Conservation (phyloP, 2,797 vertebrate genomes). For the Selene dorsalis region DNA sequence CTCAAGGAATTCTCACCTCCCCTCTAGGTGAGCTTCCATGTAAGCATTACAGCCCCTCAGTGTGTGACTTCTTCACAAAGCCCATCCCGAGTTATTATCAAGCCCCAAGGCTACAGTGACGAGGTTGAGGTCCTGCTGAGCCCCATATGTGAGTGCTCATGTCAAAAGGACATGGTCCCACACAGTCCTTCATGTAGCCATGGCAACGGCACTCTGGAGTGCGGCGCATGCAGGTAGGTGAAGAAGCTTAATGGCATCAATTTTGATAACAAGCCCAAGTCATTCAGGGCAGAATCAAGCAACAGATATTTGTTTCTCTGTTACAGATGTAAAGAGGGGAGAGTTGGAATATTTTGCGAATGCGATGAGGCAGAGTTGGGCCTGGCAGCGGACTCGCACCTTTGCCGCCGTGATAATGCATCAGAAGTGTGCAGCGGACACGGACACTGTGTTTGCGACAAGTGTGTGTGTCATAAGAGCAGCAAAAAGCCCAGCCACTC, state of each 20-base stretch:
- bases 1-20: conserved; percentile 39
- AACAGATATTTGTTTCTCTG: conserved; percentile 8
- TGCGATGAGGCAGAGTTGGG: conserved; percentile 12
- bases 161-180: conserved; percentile 59
- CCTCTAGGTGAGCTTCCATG: conserved; percentile 62
- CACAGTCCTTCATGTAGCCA: conserved; percentile 59
- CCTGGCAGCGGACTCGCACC: conserved; percentile 12
- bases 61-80: conserved; percentile 38
- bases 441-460: conserved; percentile 28
- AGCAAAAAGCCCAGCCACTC: conserved; percentile 6
- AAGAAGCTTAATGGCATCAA: conserved; percentile 35
- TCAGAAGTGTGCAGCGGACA: conserved; percentile 34
- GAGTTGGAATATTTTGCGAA: conserved; percentile 20
- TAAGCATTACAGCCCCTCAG: conserved; percentile 45
- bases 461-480: conserved; percentile 34
- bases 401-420: conserved; percentile 7
- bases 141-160: conserved; percentile 54
- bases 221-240: conserved; percentile 59
- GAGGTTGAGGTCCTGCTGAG: conserved; percentile 60
- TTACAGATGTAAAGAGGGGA: conserved; percentile 27
- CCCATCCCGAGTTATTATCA: conserved; percentile 46
- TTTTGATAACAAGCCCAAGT: conserved; percentile 39
- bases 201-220: conserved; percentile 65
- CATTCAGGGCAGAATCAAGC: conserved; percentile 5
- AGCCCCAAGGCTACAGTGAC: conserved; percentile 55